Conservation (phyloP, 2,888 invertebrate genomes). For the Boloria euphrosyne region DNA sequence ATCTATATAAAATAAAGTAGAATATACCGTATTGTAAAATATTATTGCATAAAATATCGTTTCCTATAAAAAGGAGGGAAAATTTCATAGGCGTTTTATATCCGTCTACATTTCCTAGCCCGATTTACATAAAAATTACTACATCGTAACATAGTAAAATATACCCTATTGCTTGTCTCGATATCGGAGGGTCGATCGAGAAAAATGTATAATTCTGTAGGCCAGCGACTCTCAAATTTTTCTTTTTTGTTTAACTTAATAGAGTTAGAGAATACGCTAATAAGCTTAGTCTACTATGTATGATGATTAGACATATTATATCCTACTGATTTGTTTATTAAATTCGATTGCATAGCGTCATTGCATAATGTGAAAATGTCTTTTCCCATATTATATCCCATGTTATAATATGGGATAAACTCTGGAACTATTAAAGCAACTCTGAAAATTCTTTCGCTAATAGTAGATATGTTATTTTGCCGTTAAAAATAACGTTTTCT, state of each 20-base stretch:
- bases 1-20: not conserved
- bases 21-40: slow-evolving; percentile 10
- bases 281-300: not conserved
- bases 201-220: slow-evolving; percentile 21
- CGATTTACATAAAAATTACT: slow-evolving; percentile 30
- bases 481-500: too few relatives aligned
- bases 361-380: too few relatives aligned
- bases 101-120: slow-evolving; percentile 15
- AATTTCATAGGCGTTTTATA: slow-evolving; percentile 21
- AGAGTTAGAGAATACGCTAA: too few relatives aligned
- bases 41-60: slow-evolving; percentile 18
- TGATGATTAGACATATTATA: not conserved
- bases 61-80: slow-evolving; percentile 19
- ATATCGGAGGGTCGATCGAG: slow-evolving; percentile 24
- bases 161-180: slow-evolving; percentile 24
- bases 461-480: too few relatives aligned
- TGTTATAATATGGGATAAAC: too few relatives aligned
- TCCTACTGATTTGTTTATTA: not conserved
- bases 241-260: not conserved
- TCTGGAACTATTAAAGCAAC: too few relatives aligned
- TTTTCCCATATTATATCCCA: too few relatives aligned
- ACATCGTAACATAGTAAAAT: slow-evolving; percentile 28
- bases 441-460: too few relatives aligned
- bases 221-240: not conserved
- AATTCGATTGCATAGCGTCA: too few relatives aligned